Evolutionary conservation across 2,888 invertebrate species (phyloP), one percentile per base, ranked within the genome.

Genomic region (Arctia plantaginis): DNA sequence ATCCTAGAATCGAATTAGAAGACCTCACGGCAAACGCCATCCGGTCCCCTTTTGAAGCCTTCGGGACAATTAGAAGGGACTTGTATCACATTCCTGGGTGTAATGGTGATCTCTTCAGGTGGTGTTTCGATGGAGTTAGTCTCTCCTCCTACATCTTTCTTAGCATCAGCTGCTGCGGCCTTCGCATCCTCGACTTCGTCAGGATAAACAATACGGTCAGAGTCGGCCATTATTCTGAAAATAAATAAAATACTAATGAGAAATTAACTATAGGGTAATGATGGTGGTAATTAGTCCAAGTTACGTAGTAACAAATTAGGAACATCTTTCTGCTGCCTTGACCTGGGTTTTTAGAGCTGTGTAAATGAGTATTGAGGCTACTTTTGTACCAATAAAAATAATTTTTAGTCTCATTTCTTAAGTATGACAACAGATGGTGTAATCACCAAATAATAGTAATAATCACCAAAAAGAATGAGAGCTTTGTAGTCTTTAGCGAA

Each of bases 121-220:
- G 85, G 69, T 18, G 30, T 51, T 33, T 92, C 92, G 0, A 92
- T 76, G 3, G 89, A 78, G 82, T 92, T 91, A 76, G 80, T 81
- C 80, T 91, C 90, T 18, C 89, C 91, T 0, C 84, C 86, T 20
- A 76, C 73, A 10, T 76, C 67, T n/a, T 73, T 47, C 59, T 76
- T 71, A 33, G 76, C 39, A 86, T 87, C 82, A 8, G 85, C 87
- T 15, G 81, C 83, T 1, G 85, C 85, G 27, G 79, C 88, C 75
- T 93, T 92, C 1, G 74, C 83, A 27, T 90, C 90, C 1, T 90
- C 89, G 0, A 91, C 90, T 80, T 94, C 93, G n/a, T 94, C 92
- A 27, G 93, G 93, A 80, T 87, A 92, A 2, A 93, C 90, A 35
- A 94, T 82, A 68, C 91, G 91, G 64, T 92, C 85, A 27, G 86